phyloP scores from a whole-genome alignment of 2,797 vertebrate species.

The Balearica regulorum region DNA sequence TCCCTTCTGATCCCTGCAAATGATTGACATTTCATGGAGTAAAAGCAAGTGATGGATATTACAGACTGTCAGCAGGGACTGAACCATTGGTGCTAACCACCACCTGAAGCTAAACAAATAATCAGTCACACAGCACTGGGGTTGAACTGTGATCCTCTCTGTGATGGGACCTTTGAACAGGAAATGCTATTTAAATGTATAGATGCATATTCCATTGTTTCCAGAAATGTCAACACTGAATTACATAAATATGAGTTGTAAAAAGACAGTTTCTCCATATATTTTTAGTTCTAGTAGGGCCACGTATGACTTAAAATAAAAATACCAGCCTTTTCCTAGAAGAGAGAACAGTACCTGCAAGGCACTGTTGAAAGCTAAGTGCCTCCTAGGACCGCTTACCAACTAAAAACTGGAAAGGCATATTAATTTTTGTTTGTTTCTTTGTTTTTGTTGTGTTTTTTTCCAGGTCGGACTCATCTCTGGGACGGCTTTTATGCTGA shows the following conservation, averaged over 20 bases:
- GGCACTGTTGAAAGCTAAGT: neutral
- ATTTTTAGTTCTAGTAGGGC: neutral
- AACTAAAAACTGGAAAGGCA: neutral
- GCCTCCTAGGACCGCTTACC: neutral
- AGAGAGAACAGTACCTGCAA: neutral
- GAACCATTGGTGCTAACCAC: neutral
- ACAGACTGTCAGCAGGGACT: neutral
- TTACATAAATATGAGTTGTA: neutral
- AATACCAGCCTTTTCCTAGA: neutral
- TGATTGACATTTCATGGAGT: neutral
- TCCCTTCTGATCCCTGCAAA: neutral
- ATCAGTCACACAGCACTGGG: neutral
- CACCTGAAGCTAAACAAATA: neutral
- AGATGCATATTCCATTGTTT: neutral
- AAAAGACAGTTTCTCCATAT: neutral
- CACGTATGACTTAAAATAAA: neutral
- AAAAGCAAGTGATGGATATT: neutral
- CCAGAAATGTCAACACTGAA: neutral
- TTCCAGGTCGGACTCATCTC: constrained; percentile 92
- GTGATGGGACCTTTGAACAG: neutral
- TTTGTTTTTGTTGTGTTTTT: neutral
- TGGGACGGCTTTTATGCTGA: constrained; percentile 85
- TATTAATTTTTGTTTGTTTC: neutral
- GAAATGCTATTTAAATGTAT: neutral
- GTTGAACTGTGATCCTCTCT: neutral